These are phyloP conservation scores for Plebejus argus DNA, from an alignment of 2,888 invertebrate genomes.

Conservation along the genomic window DNA sequence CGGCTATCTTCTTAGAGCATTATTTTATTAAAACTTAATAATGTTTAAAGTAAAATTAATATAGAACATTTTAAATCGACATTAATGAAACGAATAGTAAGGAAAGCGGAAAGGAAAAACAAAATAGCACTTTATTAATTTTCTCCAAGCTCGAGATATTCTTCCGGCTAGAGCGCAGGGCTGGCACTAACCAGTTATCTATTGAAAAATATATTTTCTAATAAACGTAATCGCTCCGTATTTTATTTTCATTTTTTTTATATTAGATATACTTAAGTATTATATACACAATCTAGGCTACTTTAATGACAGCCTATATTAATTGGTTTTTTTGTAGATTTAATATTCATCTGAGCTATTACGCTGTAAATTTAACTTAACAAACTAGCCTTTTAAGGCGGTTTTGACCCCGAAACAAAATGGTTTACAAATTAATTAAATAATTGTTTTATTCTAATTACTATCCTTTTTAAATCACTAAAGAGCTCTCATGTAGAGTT, in stretches of 20 bases:
- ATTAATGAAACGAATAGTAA: constrained; percentile 30
- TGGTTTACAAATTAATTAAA: too few species aligned
- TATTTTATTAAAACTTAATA: neutral
- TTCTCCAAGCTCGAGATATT: constrained; percentile 29
- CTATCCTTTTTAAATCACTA: neutral
- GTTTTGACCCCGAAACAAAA: too few species aligned
- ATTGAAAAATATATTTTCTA: neutral
- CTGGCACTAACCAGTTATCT: neutral
- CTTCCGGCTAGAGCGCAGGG: constrained; percentile 10
- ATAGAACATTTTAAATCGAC: constrained; percentile 9
- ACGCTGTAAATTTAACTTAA: too few species aligned
- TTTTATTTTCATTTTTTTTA: too few species aligned
- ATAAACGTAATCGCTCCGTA: too few species aligned
- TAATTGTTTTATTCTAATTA: too few species aligned
- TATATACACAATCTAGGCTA: too few species aligned
- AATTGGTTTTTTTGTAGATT: too few species aligned
- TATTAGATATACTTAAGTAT: too few species aligned
- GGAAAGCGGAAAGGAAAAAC: neutral
- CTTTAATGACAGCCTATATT: too few species aligned
- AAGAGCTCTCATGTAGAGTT: neutral
- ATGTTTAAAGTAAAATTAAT: neutral
- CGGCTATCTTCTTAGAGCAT: neutral
- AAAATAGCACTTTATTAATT: constrained; percentile 28
- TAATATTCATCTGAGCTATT: too few species aligned
- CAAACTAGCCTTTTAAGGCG: too few species aligned